Base-by-base conservation (phyloP, 2,797 vertebrate species). In the Sebastes diaconus region DNA sequence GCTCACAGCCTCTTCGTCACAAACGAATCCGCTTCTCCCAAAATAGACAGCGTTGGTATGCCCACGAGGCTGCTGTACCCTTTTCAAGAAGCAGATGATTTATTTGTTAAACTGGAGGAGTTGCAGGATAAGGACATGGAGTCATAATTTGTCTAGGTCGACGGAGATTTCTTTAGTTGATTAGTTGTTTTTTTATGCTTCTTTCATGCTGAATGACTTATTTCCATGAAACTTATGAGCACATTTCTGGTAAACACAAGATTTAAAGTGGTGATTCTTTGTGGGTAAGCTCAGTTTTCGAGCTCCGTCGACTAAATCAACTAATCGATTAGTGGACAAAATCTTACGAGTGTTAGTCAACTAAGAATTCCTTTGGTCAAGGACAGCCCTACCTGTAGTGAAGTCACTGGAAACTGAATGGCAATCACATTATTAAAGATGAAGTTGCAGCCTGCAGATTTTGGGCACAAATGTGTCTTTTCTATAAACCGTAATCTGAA, bases 1-100 rank as follows among this genome's bases (percentile, higher is more conserved):
- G 87, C 84, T 90, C 85, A 61, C 78, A 84, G 88, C 84, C 59
- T 73, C 79, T 75, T 61, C 52, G 69, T 93, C 86, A 85, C 82
- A 84, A 87, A 82, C 3, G 74, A 80, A 76, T 73, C 81, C 65
- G 42, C 75, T 9, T 54, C 54, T 87, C 87, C 80, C 68, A 54
- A 90, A 92, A 94, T 91, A 93, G 86, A 85, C 42, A 3, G 54
- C 13, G 46, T n/a, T 71, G 73, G 80, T 68, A 25, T 50, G 60
- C 75, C 80, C 77, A 78, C 30, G 11, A 84, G 86, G 75, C 60
- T 69, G 65, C 20, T 81, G 63, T 85, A 84, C 46, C 84, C 84
- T 89, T 87, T 88, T 76, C 66, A 76, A 78, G 68, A 39, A 46
- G 50, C 46, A 30, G 60, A 42, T 64, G 29, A 79, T 84, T 68